phyloP scores from a whole-genome alignment of 92 coral and sea anemone genomes.

The Pocillopora meandrina region DNA sequence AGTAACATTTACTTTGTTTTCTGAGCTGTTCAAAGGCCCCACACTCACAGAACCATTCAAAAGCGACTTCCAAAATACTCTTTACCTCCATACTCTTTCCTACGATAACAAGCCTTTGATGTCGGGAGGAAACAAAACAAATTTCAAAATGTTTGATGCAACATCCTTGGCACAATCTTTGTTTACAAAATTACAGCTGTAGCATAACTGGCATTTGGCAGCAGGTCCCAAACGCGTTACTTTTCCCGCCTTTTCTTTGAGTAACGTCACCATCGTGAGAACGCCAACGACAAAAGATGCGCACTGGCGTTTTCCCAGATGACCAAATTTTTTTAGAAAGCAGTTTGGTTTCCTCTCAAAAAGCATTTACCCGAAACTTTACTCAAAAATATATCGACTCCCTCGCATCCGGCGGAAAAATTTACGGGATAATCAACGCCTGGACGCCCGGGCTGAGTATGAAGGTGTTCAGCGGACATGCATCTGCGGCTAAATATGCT shows the following conservation, averaged over 20 bases:
- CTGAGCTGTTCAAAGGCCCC: slow-evolving; percentile 66
- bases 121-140: background rate
- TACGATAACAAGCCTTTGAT: background rate
- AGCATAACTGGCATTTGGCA: background rate
- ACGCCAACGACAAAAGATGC: background rate
- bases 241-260: slow-evolving; percentile 12
- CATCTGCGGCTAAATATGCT: too few relatives aligned
- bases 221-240: background rate
- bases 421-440: too few relatives aligned
- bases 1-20: slow-evolving; percentile 63
- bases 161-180: background rate
- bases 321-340: background rate
- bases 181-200: background rate
- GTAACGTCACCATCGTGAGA: background rate
- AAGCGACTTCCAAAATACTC: slow-evolving; percentile 69
- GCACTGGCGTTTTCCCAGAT: background rate
- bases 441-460: too few relatives aligned
- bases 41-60: slow-evolving; percentile 82
- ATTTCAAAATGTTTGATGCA: background rate
- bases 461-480: too few relatives aligned
- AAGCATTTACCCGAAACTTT: background rate
- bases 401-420: too few relatives aligned
- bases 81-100: slow-evolving; percentile 28
- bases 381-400: too few relatives aligned
- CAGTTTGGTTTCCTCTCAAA: background rate